A percentile compares a stretch with the other conserved stretches of the same genome.
Evolutionary conservation across 2,888 invertebrate species (phyloP).

Genomic region (Xiphydria camelus): DNA sequence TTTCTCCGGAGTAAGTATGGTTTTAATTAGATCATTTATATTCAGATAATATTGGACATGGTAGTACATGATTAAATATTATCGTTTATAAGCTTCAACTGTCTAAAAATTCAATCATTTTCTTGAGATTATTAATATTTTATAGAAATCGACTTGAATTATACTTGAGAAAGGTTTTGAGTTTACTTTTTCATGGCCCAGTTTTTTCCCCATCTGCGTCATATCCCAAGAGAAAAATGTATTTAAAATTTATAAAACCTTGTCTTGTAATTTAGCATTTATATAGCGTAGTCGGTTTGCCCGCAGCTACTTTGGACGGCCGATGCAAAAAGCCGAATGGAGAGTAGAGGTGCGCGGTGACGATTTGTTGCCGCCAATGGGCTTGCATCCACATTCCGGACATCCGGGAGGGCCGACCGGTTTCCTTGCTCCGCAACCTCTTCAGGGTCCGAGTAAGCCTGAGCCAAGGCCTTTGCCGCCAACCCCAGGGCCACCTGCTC

Average conservation of each 20-base stretch:
- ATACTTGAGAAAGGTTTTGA: no score
- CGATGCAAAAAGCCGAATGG: conserved; percentile 59
- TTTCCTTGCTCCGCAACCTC: conserved; percentile 57
- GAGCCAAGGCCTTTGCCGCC: conserved; percentile 57
- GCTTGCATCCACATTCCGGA: conserved; percentile 52
- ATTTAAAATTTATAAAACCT: no score
- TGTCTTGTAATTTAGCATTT: no score
- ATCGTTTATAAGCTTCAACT: no score
- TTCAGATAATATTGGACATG: no score
- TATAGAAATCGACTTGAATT: background rate
- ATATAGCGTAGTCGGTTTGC: conserved; percentile 40
- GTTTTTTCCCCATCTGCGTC: no score
- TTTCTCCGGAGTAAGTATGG: conserved; percentile 76
- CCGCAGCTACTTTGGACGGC: conserved; percentile 56
- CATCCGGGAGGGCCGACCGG: conserved; percentile 57
- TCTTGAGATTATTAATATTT: conserved; percentile 1
- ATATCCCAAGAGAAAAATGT: no score
- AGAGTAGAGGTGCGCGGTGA: conserved; percentile 56
- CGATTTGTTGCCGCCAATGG: conserved; percentile 50
- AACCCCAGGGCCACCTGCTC: conserved; percentile 68
- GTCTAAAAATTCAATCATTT: background rate
- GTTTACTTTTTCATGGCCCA: no score
- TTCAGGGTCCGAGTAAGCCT: conserved; percentile 60
- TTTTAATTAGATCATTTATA: no score
- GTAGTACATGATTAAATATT: no score